Conservation (phyloP, 2,797 vertebrate genomes). For the Ambastaia sidthimunki region DNA sequence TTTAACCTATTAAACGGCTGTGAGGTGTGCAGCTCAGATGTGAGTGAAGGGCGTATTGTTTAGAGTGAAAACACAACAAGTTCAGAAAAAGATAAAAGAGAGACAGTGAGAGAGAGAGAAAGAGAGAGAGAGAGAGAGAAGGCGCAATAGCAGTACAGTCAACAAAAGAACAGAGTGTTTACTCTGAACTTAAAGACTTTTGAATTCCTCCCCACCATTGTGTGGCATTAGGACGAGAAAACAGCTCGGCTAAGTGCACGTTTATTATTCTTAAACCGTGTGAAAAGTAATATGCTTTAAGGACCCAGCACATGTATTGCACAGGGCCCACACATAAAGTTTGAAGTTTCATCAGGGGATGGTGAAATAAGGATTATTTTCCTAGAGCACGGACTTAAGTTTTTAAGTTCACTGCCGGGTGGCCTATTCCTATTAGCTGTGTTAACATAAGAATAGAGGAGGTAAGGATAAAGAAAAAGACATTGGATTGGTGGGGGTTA, state of each 20-base stretch:
- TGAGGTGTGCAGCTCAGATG: conserved; percentile 89
- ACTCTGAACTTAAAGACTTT: conserved; percentile 82
- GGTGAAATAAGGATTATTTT: conserved; percentile 77
- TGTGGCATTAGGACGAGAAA: conserved; percentile 74
- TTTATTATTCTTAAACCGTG: conserved; percentile 83
- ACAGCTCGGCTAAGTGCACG: conserved; percentile 75
- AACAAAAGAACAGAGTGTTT: conserved; percentile 83
- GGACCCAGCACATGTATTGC: conserved; percentile 66
- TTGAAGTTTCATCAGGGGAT: conserved; percentile 66
- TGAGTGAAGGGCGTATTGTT: conserved; percentile 77
- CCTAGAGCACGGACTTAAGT: conserved; percentile 76
- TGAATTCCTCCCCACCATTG: conserved; percentile 72
- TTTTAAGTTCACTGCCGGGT: conserved; percentile 76
- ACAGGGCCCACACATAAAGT: conserved; percentile 52
- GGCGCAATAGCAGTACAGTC: conserved; percentile 72
- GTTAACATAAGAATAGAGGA: conserved; percentile 83
- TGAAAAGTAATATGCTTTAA: conserved; percentile 81
- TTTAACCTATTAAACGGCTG: conserved; percentile 92
- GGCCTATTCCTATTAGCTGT: conserved; percentile 77
- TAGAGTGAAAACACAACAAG: conserved; percentile 65
- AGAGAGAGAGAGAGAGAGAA: conserved; percentile 60
- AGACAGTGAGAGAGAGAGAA: conserved; percentile 59
- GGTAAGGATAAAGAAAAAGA: conserved; percentile 23
- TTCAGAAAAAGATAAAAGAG: conserved; percentile 57
- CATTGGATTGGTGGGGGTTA: conserved; percentile 60